Evolutionary conservation across 2,113 vertebrate species (phyloP).

Genomic region (Erythrolamprus reginae): DNA sequence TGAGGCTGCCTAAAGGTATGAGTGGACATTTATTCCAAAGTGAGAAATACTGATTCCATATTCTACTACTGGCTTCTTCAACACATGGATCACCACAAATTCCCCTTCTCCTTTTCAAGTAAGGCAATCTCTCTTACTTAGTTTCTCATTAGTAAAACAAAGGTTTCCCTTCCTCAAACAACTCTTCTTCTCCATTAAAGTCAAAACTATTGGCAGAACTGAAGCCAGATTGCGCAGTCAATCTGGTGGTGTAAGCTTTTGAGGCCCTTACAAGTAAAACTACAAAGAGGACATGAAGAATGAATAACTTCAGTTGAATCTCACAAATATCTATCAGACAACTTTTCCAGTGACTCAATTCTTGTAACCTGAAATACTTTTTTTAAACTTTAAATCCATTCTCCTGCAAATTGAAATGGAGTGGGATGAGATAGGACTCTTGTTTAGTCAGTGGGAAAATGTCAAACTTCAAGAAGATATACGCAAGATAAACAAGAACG

Average conservation of each 20-base stretch:
- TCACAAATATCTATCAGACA: neutral
- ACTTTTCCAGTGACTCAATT: neutral
- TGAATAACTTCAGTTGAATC: neutral
- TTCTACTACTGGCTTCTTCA: neutral
- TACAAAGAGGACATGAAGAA: neutral
- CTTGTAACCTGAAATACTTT: neutral
- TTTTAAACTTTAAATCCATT: neutral
- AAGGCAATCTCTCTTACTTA: neutral
- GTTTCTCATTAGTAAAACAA: neutral
- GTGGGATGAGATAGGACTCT: neutral
- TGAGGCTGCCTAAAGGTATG: neutral
- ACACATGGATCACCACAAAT: neutral
- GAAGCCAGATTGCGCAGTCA: neutral
- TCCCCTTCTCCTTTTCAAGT: neutral
- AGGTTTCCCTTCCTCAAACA: neutral
- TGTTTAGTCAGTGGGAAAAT: neutral
- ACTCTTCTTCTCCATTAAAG: neutral
- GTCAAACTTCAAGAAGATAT: neutral
- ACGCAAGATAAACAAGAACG: neutral
- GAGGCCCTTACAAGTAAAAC: neutral
- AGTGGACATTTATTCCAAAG: neutral
- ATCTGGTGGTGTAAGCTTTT: neutral
- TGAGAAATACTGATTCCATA: neutral
- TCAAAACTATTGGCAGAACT: neutral
- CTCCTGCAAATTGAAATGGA: neutral